phyloP scores from a whole-genome alignment of 2,797 vertebrate genomes.

The Notamacropus eugenii region DNA sequence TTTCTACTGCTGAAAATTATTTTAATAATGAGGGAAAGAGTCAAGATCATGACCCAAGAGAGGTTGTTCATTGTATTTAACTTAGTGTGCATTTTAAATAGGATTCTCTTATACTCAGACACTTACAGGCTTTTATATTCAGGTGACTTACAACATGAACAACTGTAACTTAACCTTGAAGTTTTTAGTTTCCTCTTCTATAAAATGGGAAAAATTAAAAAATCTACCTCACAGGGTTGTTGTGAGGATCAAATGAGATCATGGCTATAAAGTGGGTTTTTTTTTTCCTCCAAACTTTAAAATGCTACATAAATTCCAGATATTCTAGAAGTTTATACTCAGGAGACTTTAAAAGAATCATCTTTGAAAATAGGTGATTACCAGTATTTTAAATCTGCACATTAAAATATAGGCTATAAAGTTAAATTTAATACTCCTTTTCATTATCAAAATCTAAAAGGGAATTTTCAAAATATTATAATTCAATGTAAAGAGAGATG shows the following conservation, averaged over 20 bases:
- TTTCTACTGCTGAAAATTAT: background rate
- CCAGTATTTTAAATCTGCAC: background rate
- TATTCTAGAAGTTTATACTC: background rate
- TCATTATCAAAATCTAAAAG: background rate
- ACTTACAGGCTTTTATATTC: background rate
- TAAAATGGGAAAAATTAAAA: background rate
- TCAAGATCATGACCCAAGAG: background rate
- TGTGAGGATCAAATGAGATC: background rate
- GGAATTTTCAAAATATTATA: background rate
- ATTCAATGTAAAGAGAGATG: background rate
- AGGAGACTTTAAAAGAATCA: slow-evolving; percentile 4
- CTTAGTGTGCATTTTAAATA: background rate
- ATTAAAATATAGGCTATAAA: background rate
- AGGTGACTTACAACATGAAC: background rate
- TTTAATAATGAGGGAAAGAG: background rate
- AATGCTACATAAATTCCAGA: background rate
- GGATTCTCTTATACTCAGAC: background rate
- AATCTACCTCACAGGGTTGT: background rate
- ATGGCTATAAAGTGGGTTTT: background rate
- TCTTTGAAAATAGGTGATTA: background rate
- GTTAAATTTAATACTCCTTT: background rate
- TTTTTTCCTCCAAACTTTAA: background rate
- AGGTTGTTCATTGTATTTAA: background rate
- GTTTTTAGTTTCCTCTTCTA: background rate
- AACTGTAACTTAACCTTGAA: background rate